Evolutionary conservation across 2,113 vertebrate genomes (phyloP).

Genomic region (Hymenochirus boettgeri): DNA sequence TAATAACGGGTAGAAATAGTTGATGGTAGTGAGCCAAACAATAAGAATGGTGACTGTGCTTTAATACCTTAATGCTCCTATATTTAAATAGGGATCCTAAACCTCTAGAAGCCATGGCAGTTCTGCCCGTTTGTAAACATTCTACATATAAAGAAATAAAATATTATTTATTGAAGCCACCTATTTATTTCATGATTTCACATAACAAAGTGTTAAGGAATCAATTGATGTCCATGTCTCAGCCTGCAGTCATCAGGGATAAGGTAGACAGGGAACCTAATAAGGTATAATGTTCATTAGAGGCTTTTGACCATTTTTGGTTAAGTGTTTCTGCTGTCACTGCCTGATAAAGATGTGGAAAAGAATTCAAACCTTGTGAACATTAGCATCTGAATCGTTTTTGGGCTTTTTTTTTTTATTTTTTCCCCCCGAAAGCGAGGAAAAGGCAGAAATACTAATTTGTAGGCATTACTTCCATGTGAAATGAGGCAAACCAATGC

Average conservation of each 20-base stretch:
- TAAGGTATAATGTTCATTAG: slow-evolving; percentile 27
- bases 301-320: slow-evolving; percentile 54
- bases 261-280: slow-evolving; percentile 13
- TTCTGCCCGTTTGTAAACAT: too few species aligned
- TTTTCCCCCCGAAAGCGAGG: slow-evolving; percentile 58
- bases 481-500: slow-evolving; percentile 59
- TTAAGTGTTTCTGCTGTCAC: slow-evolving; percentile 58
- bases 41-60: too few species aligned
- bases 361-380: slow-evolving; percentile 66
- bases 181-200: too few species aligned
- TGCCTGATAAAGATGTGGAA: slow-evolving; percentile 53
- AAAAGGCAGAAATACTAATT: slow-evolving; percentile 73
- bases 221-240: not conserved
- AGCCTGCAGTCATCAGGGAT: slow-evolving; percentile 3
- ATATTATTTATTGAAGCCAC: too few species aligned
- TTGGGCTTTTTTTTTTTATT: slow-evolving; percentile 49
- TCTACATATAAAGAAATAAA: too few species aligned
- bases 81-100: too few species aligned
- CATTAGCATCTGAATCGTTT: slow-evolving; percentile 65
- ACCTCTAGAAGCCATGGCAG: too few species aligned
- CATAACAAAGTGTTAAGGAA: too few species aligned
- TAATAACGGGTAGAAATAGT: too few species aligned
- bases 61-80: too few species aligned
- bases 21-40: too few species aligned
- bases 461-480: slow-evolving; percentile 65